Evolutionary conservation across 2,888 invertebrate species (phyloP), one percentile per base, ranked within the genome.

Genomic region (Cerastis rubricosa): DNA sequence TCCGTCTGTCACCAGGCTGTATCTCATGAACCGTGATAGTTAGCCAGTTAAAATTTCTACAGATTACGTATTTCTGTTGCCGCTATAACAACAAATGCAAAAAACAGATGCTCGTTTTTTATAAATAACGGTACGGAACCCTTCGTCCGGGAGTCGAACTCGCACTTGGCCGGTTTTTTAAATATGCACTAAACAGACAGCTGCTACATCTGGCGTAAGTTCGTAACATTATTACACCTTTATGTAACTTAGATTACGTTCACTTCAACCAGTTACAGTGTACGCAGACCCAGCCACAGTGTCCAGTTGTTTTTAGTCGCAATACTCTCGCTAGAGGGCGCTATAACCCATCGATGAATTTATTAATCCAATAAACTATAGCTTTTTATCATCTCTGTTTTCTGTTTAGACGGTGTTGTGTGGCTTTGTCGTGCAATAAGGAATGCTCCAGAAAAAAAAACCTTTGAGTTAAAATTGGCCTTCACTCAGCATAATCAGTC

Each of bases 121-220:
- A n/a, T n/a, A n/a, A n/a, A n/a, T n/a, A n/a, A n/a, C n/a, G n/a
- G n/a, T n/a, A n/a, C n/a, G n/a, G n/a, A n/a, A n/a, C n/a, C n/a
- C n/a, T n/a, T n/a, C n/a, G n/a, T n/a, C n/a, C n/a, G n/a, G n/a
- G n/a, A n/a, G n/a, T n/a, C n/a, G n/a, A n/a, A n/a, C n/a, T n/a
- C n/a, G n/a, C n/a, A n/a, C n/a, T n/a, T n/a, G n/a, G n/a, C n/a
- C n/a, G n/a, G n/a, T n/a, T n/a, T n/a, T n/a, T n/a, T n/a, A 47
- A 47, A 11, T 54, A 19, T 12, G 1, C 22, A 22, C n/a, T 17
- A 35, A 49, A 40, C 43, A 40, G 47, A 40, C 17, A 49, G 12
- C 66, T 43, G 65, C 81, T 77, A 80, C 87, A 87, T 87, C 87
- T 87, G 22, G 57, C 29, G 83, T 65, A 54, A 65, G 12, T 71